phyloP scores from a whole-genome alignment of 2,113 vertebrate genomes.

The Phalacrocorax aristotelis region DNA sequence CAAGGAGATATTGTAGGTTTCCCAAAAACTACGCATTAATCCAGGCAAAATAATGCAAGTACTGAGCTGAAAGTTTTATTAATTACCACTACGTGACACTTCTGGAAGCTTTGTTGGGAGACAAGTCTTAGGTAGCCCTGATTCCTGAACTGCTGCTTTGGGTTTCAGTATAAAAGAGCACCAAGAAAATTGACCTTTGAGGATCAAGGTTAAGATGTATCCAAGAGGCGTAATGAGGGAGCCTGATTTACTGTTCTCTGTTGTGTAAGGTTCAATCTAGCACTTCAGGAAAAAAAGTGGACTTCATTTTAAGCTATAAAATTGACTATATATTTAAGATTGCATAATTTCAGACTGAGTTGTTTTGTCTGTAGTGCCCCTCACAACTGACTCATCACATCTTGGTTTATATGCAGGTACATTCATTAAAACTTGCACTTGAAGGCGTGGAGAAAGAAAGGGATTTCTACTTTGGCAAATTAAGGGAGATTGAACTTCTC shows the following conservation, averaged over 20 bases:
- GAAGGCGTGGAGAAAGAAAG: conserved; percentile 98
- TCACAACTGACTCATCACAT: neutral
- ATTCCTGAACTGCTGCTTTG: neutral
- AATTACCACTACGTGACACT: neutral
- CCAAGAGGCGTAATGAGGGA: neutral
- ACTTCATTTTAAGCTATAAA: neutral
- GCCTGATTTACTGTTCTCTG: neutral
- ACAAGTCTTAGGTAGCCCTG: neutral
- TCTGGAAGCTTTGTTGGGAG: neutral
- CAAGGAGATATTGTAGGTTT: neutral
- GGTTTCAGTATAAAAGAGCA: neutral
- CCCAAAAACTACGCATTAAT: neutral
- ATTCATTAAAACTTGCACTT: conserved; percentile 93
- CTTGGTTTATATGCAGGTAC: conserved; percentile 77
- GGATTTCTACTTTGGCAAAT: conserved; percentile 98
- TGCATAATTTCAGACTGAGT: neutral
- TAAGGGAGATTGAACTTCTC: conserved; percentile 95
- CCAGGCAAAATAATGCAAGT: neutral
- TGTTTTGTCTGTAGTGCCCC: neutral
- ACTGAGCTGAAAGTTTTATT: neutral
- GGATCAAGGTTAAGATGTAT: neutral
- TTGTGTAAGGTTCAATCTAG: neutral
- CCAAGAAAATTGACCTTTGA: neutral
- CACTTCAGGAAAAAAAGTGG: neutral
- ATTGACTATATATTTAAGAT: neutral